Base-by-base conservation (phyloP, 2,888 invertebrate species). In the Leucophenga montana region DNA sequence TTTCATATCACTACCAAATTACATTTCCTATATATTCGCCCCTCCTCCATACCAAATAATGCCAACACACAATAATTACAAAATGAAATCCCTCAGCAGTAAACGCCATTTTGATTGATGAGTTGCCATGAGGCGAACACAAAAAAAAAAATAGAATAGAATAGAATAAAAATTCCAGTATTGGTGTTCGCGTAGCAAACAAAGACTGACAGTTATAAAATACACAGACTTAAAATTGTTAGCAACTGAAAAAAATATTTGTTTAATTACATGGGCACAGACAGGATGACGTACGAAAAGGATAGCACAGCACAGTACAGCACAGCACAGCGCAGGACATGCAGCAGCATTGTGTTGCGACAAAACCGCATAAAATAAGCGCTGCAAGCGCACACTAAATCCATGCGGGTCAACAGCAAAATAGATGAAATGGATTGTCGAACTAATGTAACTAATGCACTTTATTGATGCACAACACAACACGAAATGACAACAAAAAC, bases 281-380 rank as follows among this genome's bases (percentile, higher is more conserved):
- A 56, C 57, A 66, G 44, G 64, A 13, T 31, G 31, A 50, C 14
- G 22, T 27, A 57, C 54, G 9, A 46, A 39, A 13, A 20, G 11
- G 31, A 56, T 70, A 71, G 48, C 39, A 71, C 74, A 77, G 72
- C n/a, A n/a, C n/a, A n/a, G n/a, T n/a, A n/a, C n/a, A n/a, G n/a
- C n/a, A n/a, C n/a, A n/a, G n/a, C 70, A 20, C 20, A 18, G 53
- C 53, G 16, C 6, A 53, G 20, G 9, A 53, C 53, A n/a, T 16
- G 16, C 50, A n/a, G 50, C 2, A n/a, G 66, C 56, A 44, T 31
- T 20, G 18, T 50, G 16, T 20, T 31, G 27, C 31, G 22, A n/a
- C 16, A 56, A 59, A 66, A 57, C 62, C 65, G 31, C 33, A 68
- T 9, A 53, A 54, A 62, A 50, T 59, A 62, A 57, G 27, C 22